Evolutionary conservation across 2,797 vertebrate species (phyloP).

Genomic region (Muscicapa comitata): DNA sequence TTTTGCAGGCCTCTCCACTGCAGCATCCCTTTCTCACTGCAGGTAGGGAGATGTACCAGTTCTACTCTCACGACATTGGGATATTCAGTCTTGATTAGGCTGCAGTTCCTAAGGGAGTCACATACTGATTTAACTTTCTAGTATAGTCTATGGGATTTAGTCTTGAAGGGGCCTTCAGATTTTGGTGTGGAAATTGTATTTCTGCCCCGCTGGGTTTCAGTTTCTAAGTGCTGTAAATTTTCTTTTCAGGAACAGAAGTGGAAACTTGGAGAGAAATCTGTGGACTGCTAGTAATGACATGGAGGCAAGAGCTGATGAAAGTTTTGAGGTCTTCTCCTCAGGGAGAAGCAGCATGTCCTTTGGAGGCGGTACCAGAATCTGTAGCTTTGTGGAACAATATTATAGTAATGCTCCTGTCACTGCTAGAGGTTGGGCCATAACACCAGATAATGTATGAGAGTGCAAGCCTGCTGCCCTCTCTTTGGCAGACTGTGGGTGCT

Average conservation of each 20-base stretch:
- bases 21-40: neutral
- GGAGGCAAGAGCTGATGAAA: neutral
- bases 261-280: neutral
- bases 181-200: neutral
- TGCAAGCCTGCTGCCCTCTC: neutral
- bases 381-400: neutral
- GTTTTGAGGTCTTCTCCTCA: neutral
- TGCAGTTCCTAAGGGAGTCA: neutral
- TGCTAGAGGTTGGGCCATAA: neutral
- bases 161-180: neutral
- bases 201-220: neutral
- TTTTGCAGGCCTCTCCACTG: neutral
- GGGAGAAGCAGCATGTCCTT: neutral
- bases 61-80: neutral
- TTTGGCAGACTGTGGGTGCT: neutral
- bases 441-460: neutral
- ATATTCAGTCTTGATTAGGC: accelerated
- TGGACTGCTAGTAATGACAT: neutral
- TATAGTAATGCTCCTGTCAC: neutral
- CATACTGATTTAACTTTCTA: neutral
- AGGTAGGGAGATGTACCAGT: accelerated
- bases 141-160: neutral
- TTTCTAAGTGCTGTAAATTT: neutral
- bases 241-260: slow-evolving; percentile 9
- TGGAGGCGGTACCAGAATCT: neutral